Evolutionary conservation across 2,113 vertebrate genomes (phyloP), one percentile per base, ranked within the genome.

Genomic region (Phylloscopus trochilus): DNA sequence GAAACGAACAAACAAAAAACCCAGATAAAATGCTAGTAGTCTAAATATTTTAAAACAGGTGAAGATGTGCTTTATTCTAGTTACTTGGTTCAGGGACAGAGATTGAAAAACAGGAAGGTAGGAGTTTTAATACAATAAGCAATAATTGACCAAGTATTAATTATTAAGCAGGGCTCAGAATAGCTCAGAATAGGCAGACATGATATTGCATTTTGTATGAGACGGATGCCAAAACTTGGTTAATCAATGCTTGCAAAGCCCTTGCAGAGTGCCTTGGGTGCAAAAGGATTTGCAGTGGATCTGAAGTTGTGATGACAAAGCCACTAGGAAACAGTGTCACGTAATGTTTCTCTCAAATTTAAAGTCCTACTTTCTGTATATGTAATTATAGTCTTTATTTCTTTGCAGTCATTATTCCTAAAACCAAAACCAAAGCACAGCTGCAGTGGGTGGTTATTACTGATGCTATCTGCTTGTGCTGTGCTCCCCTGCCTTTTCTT

Each of bases 211-310:
- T 91, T 64, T 95, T 85, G 53, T 75, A 18, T 56, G 90, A 94
- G 59, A 11, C 1, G 1, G 21, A 52, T 86, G 79, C 63, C 75
- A 73, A 49, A 72, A 21, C 41, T 76, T 73, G 58, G 51, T 85
- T 92, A 90, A 94, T 87, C 87, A 51, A 37, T 86, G 69, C 47
- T 84, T 87, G 56, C 49, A 79, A 68, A 92, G 77, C 87, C 53
- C 81, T 78, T 13, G 3, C 18, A 4, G 26, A 59, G 17, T 43
- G 58, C 70, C 47, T 69, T 39, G 47, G 35, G 72, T 41, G 44
- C 60, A 60, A 43, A 58, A 64, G 26, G 63, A 55, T 86, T 88
- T 85, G 39, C 51, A 74, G 63, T 27, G 30, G 15, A 30, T 66
- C 24, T 85, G 41, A 77, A 84, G 37, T 8, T 13, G 28, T 75